phyloP scores from a whole-genome alignment of 2,113 vertebrate species.

The Macquaria ambigua region DNA sequence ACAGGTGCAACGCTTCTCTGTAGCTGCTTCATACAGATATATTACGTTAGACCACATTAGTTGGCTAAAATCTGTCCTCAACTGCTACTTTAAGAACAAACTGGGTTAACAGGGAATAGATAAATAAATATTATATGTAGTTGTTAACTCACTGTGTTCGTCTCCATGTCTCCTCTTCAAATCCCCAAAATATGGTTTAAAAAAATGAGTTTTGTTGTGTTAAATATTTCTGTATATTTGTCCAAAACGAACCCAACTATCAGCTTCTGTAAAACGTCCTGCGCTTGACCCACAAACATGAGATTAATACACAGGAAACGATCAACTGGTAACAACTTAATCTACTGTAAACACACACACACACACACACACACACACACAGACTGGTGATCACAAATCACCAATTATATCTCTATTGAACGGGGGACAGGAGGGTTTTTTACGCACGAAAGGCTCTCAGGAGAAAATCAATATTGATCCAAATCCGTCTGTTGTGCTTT shows the following conservation, averaged over 20 bases:
- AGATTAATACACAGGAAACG: conserved; percentile 38
- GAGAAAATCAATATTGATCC: conserved; percentile 59
- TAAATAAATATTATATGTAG: not conserved
- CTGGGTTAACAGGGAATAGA: not conserved
- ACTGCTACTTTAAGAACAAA: not conserved
- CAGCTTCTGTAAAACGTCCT: not conserved
- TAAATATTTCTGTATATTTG: not conserved
- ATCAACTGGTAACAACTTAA: conserved; percentile 16
- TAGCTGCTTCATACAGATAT: not conserved
- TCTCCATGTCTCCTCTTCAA: not conserved
- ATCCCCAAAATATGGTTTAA: not conserved
- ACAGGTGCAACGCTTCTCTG: not conserved
- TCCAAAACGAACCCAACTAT: not conserved
- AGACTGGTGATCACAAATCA: not conserved
- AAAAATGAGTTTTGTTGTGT: not conserved
- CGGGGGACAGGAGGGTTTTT: conserved; percentile 6
- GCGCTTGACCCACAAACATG: not conserved
- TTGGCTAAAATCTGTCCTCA: not conserved
- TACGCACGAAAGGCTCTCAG: conserved; percentile 6
- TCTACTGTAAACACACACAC: conserved; percentile 39
- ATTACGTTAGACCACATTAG: not conserved
- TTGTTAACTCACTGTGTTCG: conserved; percentile 6
- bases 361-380: conserved; percentile 8
- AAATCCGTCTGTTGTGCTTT: conserved; percentile 32
- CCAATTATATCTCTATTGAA: not conserved